Conservation (phyloP, 2,888 invertebrate genomes). For the Mimachlamys varia region DNA sequence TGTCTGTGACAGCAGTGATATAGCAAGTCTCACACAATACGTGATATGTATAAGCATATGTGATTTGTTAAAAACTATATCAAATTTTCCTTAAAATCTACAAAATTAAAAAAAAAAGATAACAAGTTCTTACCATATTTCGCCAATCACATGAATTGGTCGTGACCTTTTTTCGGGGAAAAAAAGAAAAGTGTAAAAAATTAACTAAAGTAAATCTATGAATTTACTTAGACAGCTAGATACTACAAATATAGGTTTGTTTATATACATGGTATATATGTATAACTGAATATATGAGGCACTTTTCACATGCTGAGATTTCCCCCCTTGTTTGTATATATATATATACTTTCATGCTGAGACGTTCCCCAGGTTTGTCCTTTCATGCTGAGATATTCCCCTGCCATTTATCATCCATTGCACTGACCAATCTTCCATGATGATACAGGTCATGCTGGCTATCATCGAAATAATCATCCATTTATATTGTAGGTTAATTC, state of each 20-base stretch:
- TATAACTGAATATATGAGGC: not conserved
- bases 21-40: not conserved
- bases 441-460: not conserved
- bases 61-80: conserved; percentile 4
- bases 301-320: not conserved
- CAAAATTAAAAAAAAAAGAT: not conserved
- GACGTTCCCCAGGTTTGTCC: not conserved
- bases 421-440: not conserved
- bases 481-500: not conserved
- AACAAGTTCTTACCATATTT: not conserved
- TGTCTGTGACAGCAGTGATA: not conserved
- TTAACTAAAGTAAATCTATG: not conserved
- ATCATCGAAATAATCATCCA: not conserved
- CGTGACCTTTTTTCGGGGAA: conserved; percentile 16
- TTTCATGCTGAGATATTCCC: not conserved
- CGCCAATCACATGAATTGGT: conserved; percentile 28
- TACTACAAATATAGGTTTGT: not conserved
- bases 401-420: not conserved
- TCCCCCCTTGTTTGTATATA: not conserved
- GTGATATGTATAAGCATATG: not conserved
- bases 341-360: conserved; percentile 25
- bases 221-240: not conserved
- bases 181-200: conserved; percentile 6
- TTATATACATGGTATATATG: not conserved
- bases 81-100: not conserved